Base-by-base conservation (phyloP, 2,888 invertebrate genomes). In the Hirtodrosophila cameraria region DNA sequence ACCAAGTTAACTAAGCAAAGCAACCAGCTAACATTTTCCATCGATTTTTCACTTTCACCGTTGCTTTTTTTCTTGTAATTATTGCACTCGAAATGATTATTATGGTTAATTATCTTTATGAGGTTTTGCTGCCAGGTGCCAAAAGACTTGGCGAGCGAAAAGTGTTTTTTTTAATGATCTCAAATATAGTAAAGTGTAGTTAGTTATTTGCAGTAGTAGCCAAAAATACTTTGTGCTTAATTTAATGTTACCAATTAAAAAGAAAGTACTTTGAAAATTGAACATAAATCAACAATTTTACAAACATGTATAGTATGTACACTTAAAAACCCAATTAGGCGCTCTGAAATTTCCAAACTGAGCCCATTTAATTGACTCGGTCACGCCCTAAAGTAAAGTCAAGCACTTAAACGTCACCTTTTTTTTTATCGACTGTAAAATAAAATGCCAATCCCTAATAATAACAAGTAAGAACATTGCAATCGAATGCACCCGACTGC, bases 11-110 rank as follows among this genome's bases (percentile, higher is more conserved):
- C 13, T 28, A 66, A 35, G 8, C 30, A 43, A 35, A 13, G 23
- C 38, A 50, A 38, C 30, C 48, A 49, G 58, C 58, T 50, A 43
- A 28, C 27, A 72, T 59, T 69, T 73, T 78, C 42, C 65, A 62
- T 64, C 49, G 73, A 75, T 63, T 86, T 81, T 82, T 86, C 81
- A 86, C 86, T 82, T 82, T 82, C 81, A 77, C 79, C 65, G 23
- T 38, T 33, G 33, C 30, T 28, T 16, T n/a, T n/a, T n/a, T n/a
- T n/a, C n/a, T 48, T 46, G 62, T 62, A 64, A 76, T 66, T 62
- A 64, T 64, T 68, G 55, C 42, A 62, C 66, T 59, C 70, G 42
- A 45, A 72, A 41, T 60, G 71, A 60, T 79, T 60, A 55, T 76
- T 61, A 76, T 65, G 59, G 61, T 50, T 78, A 76, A 86, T 86